These are phyloP conservation scores for Ladona fulva DNA, from an alignment of 1,140 invertebrate species.

Conservation along the genomic window DNA sequence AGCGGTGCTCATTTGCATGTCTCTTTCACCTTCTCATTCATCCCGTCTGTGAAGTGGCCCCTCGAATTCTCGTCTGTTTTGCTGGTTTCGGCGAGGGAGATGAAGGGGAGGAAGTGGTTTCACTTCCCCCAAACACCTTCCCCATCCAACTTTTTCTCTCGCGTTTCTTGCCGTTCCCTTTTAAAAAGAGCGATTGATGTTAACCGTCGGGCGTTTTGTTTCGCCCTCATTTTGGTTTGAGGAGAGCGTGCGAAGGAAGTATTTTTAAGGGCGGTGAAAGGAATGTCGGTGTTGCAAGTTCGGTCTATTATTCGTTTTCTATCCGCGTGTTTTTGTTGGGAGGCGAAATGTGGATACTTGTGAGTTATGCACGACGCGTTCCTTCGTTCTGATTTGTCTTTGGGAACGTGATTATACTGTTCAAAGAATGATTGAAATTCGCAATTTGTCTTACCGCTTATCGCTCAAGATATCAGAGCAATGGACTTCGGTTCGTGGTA, in stretches of 20 bases:
- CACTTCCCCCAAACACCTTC: not conserved
- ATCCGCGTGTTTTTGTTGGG: too few species aligned
- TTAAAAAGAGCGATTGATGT: not conserved
- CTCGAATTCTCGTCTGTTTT: not conserved
- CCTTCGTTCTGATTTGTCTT: too few species aligned
- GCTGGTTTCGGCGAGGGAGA: not conserved
- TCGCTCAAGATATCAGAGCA: too few species aligned
- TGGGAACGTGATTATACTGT: too few species aligned
- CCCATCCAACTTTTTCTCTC: not conserved
- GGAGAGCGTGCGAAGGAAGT: not conserved
- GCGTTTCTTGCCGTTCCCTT: not conserved
- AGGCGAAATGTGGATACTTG: too few species aligned
- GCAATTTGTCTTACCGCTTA: too few species aligned
- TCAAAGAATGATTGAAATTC: too few species aligned
- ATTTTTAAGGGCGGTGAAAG: not conserved
- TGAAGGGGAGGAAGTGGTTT: not conserved
- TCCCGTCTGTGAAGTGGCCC: not conserved
- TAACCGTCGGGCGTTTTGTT: not conserved
- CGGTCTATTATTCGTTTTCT: too few species aligned
- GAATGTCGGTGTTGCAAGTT: not conserved
- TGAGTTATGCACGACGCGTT: too few species aligned
- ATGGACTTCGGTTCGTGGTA: too few species aligned
- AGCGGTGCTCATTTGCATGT: not conserved
- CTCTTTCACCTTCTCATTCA: not conserved
- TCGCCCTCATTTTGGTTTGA: not conserved